Evolutionary conservation across 2,797 vertebrate genomes (phyloP).

Genomic region (Xenops minutus): DNA sequence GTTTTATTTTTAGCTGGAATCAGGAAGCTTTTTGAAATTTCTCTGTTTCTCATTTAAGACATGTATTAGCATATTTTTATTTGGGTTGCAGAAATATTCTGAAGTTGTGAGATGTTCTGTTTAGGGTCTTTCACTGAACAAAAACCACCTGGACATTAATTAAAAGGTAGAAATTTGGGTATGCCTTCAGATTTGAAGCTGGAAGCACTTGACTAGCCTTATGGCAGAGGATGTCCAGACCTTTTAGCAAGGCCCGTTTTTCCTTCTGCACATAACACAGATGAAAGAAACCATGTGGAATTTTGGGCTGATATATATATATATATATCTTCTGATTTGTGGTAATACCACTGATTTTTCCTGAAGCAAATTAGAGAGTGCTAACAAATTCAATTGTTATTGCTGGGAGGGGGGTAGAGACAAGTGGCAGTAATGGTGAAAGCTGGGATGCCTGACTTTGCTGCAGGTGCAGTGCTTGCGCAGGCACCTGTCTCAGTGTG

Average conservation of each 20-base stretch:
- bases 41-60: neutral
- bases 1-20: conserved; percentile 34
- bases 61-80: neutral
- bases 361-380: neutral
- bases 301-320: neutral
- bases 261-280: neutral
- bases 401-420: neutral
- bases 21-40: neutral
- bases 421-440: neutral
- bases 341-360: neutral
- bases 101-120: neutral
- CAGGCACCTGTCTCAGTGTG: neutral
- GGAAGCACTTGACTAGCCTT: neutral
- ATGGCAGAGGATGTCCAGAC: neutral
- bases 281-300: neutral
- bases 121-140: neutral
- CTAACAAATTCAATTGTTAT: neutral
- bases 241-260: neutral
- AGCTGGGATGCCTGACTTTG: neutral
- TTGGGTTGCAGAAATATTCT: neutral
- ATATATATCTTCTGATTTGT: neutral
- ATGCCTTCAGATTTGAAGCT: neutral
- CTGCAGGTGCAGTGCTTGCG: rapidly evolving
- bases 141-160: neutral
- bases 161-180: neutral